These are phyloP conservation scores for Axinella damicornis DNA, from an alignment of 37 sponge, comb jelly and placozoan species.

Conservation along the genomic window DNA sequence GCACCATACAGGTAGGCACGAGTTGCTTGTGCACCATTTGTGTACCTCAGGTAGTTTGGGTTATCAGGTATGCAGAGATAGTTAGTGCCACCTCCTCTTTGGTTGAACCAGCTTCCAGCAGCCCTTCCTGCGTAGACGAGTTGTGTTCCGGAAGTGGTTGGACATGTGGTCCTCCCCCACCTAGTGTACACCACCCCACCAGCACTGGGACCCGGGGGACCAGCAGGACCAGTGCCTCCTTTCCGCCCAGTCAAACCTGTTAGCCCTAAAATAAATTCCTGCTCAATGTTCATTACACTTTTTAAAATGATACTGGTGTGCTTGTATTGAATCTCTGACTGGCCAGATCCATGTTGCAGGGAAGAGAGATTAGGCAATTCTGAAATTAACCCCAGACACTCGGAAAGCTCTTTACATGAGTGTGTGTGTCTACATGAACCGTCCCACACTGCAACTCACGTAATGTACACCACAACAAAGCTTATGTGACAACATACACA, in stretches of 20 bases:
- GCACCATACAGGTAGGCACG: slow-evolving; percentile 37
- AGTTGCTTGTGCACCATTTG: background rate
- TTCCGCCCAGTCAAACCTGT: background rate
- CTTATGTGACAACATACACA: too few relatives aligned
- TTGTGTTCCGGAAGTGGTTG: slow-evolving; percentile 32
- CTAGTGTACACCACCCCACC: slow-evolving; percentile 34
- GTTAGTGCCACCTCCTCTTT: slow-evolving; percentile 21
- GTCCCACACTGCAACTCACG: too few relatives aligned
- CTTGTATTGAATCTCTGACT: too few relatives aligned
- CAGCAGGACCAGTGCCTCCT: background rate
- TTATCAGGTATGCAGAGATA: slow-evolving; percentile 23
- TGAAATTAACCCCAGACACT: too few relatives aligned
- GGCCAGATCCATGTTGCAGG: too few relatives aligned
- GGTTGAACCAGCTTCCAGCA: slow-evolving; percentile 1
- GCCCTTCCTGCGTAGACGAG: slow-evolving; percentile 42
- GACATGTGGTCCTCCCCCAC: slow-evolving; percentile 45
- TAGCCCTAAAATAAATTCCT: too few relatives aligned
- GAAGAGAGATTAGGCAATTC: too few relatives aligned
- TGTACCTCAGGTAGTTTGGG: background rate
- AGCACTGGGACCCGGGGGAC: background rate
- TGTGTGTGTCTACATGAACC: too few relatives aligned
- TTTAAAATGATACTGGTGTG: too few relatives aligned
- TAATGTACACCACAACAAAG: too few relatives aligned
- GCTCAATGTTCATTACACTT: too few relatives aligned
- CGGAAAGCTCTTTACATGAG: too few relatives aligned